Evolutionary conservation across 2,113 vertebrate species (phyloP).

Genomic region (Clarias macrocephalus): DNA sequence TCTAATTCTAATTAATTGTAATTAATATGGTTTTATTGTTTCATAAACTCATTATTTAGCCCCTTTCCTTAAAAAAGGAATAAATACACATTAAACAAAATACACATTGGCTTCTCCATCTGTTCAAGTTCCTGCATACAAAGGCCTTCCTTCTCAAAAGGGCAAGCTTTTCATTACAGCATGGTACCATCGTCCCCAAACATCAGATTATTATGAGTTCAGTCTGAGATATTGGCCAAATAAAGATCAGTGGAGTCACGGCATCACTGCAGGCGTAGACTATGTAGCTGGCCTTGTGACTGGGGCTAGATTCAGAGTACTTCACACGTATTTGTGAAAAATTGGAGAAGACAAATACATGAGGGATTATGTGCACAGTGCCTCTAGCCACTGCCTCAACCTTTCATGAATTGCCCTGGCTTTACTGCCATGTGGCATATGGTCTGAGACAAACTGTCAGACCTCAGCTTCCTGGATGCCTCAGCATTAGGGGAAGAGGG

Average conservation of each 20-base stretch:
- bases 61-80: background rate
- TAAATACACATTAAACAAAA: background rate
- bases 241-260: conserved; percentile 58
- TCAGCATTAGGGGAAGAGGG: conserved; percentile 64
- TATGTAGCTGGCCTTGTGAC: conserved; percentile 25
- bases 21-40: background rate
- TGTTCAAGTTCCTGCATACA: background rate
- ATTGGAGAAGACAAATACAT: conserved; percentile 64
- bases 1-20: no score
- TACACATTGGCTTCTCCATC: background rate
- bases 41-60: background rate
- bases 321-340: conserved; percentile 49
- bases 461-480: conserved; percentile 49
- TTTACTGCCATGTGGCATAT: conserved; percentile 79
- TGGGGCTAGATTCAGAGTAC: conserved; percentile 34
- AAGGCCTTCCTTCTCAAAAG: background rate
- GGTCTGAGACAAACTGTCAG: conserved; percentile 81
- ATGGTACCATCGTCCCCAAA: conserved; percentile 44
- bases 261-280: conserved; percentile 33
- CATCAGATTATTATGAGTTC: conserved; percentile 44
- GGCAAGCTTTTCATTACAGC: conserved; percentile 18
- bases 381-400: conserved; percentile 69
- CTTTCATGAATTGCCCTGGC: conserved; percentile 70
- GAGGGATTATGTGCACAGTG: conserved; percentile 57
- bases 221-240: conserved; percentile 61